These are phyloP conservation scores for Saimiri boliviensis DNA, from an alignment of 2,113 vertebrate species.

Conservation along the genomic window DNA sequence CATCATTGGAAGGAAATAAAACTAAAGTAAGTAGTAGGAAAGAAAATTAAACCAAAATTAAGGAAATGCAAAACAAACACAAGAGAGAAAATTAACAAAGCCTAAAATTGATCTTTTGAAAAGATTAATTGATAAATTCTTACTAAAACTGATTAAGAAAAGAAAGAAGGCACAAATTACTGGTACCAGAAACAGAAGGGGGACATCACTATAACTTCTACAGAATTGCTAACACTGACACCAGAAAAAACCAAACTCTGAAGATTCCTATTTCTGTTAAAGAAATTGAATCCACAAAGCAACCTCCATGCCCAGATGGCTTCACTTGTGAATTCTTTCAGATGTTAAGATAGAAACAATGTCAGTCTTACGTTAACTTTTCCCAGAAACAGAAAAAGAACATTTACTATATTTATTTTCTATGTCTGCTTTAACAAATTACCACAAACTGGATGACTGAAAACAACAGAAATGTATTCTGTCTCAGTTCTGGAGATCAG, in stretches of 20 bases:
- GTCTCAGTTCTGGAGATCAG: too few species aligned
- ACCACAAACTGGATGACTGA: not conserved
- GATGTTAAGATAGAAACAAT: not conserved
- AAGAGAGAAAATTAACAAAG: not conserved
- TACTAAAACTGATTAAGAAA: not conserved
- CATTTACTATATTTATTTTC: not conserved
- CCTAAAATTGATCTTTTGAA: not conserved
- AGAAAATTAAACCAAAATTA: not conserved
- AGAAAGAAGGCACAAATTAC: not conserved
- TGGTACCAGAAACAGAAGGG: not conserved
- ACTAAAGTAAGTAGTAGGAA: not conserved
- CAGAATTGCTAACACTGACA: not conserved
- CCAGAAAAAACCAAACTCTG: not conserved
- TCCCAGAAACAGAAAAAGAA: not conserved
- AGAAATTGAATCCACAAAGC: not conserved
- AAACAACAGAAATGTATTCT: too few species aligned
- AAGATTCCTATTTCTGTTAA: not conserved
- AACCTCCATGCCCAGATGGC: not conserved
- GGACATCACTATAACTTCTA: not conserved
- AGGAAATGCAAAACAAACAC: not conserved
- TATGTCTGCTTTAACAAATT: not conserved
- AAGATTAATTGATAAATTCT: not conserved
- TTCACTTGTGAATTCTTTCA: not conserved
- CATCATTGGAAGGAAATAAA: not conserved
- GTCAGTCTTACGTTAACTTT: not conserved